Base-by-base conservation (phyloP, 2,888 invertebrate genomes). In the Bellardia bayeri region DNA sequence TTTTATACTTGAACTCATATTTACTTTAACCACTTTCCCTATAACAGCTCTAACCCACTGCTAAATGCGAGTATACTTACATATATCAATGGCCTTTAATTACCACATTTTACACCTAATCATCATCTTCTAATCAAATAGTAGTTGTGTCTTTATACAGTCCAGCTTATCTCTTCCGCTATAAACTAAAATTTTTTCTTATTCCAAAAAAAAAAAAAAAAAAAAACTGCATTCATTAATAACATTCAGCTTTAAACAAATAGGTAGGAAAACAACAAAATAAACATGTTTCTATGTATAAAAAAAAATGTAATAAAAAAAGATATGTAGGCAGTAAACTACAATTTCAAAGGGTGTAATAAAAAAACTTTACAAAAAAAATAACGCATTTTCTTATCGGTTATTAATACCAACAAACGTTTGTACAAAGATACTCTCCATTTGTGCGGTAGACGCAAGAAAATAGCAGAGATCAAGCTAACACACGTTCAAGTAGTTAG, bases 301-400 rank as follows among this genome's bases (percentile, higher is more conserved):
- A 71, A 54, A 64, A 23, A 23, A 23, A 66, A 54, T 16, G 69
- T 54, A 83, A 58, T 11, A 51, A 54, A 45, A 49, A 49, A 23
- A 58, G 49, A 61, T 8, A 56, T 64, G 85, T 85, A 81, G 80
- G 80, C 75, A 23, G 74, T 64, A 42, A 69, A 63, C 66, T 23
- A 61, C 23, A 64, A 63, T 76, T 49, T 51, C 30, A 75, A 84
- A 83, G 83, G 74, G 82, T 79, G 75, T 71, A 76, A 58, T 78
- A 64, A 30, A 68, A 16, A 40, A 69, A 45, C 7, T 11, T 66
- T 23, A 23, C 23, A 23, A 13, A 23, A 66, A 49, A 63, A 63
- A 45, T 54, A 86, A 86, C 82, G 83, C 76, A 81, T 81, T 83
- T 87, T 87, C 86, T 87, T 87, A 87, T 84, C 83, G 76, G 69